Conservation (phyloP, 2,797 vertebrate genomes). For the Pantherophis vulpinus region DNA sequence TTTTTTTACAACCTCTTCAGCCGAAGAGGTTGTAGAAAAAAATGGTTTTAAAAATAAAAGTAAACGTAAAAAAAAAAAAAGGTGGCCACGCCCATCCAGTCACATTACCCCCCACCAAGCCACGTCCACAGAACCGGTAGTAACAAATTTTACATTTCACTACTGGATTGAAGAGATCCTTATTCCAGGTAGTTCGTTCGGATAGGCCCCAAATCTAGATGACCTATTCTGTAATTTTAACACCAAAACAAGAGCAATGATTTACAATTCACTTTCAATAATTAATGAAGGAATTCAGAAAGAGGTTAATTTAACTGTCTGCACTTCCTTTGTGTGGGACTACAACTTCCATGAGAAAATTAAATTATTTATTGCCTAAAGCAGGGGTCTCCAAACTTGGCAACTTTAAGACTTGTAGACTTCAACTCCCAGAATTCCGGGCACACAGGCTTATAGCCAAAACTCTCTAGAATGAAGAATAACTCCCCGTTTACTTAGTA, state of each 20-base stretch:
- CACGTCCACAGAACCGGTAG: no score
- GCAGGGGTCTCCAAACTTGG: no score
- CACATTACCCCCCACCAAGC: no score
- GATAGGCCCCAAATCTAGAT: neutral
- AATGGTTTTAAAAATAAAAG: no score
- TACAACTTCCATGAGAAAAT: neutral
- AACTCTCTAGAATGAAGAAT: neutral
- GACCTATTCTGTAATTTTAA: neutral
- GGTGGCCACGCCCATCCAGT: no score
- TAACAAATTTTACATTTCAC: no score
- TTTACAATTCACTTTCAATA: neutral
- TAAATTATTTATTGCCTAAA: neutral
- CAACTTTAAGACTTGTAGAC: no score
- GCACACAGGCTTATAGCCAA: rapidly evolving
- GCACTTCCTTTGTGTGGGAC: neutral
- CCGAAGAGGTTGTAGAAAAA: no score
- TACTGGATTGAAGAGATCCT: no score
- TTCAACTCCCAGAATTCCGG: no score
- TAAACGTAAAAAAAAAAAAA: no score
- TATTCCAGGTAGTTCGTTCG: neutral
- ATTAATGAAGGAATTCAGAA: neutral
- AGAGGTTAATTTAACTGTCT: neutral
- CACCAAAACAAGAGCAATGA: neutral
- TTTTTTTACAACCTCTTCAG: no score
- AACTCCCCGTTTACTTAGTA: neutral